phyloP scores from a whole-genome alignment of 2,797 vertebrate species.

The Coregonus ussuriensis region DNA sequence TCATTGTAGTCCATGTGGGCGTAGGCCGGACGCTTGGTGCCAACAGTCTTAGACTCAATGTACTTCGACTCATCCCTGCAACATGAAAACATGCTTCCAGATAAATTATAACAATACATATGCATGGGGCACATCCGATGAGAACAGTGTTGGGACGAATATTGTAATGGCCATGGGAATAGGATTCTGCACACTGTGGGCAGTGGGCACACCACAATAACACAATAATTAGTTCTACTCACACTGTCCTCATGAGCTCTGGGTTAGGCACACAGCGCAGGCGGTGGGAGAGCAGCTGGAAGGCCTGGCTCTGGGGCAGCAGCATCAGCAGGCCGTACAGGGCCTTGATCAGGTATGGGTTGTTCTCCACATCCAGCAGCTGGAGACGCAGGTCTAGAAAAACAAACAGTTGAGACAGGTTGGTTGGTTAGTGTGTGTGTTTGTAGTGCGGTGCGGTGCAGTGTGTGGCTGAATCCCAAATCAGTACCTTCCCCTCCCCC shows the following conservation, averaged over 20 bases:
- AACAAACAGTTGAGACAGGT: background rate
- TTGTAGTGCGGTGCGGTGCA: too few relatives aligned
- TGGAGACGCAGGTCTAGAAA: constrained; percentile 88
- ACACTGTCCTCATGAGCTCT: constrained; percentile 90
- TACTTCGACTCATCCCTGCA: constrained; percentile 65
- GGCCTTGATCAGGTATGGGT: constrained; percentile 96
- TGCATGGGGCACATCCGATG: background rate
- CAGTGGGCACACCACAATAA: too few relatives aligned
- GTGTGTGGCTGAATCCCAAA: too few relatives aligned
- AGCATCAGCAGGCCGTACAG: constrained; percentile 97
- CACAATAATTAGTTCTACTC: constrained; percentile 54
- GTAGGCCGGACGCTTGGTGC: constrained; percentile 65
- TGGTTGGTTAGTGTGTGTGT: background rate
- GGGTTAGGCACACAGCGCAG: constrained; percentile 96
- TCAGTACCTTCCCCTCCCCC: too few relatives aligned
- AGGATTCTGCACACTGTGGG: too few relatives aligned
- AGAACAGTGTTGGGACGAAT: too few relatives aligned
- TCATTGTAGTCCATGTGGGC: constrained; percentile 84
- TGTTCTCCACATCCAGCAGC: constrained; percentile 94
- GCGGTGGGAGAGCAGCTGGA: constrained; percentile 94
- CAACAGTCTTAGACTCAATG: constrained; percentile 59
- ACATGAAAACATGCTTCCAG: background rate
- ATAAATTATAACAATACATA: background rate
- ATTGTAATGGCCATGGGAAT: too few relatives aligned
- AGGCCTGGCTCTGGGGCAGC: constrained; percentile 90